Evolutionary conservation across 2,888 invertebrate genomes (phyloP), one percentile per base, ranked within the genome.

Genomic region (Laothoe populi): DNA sequence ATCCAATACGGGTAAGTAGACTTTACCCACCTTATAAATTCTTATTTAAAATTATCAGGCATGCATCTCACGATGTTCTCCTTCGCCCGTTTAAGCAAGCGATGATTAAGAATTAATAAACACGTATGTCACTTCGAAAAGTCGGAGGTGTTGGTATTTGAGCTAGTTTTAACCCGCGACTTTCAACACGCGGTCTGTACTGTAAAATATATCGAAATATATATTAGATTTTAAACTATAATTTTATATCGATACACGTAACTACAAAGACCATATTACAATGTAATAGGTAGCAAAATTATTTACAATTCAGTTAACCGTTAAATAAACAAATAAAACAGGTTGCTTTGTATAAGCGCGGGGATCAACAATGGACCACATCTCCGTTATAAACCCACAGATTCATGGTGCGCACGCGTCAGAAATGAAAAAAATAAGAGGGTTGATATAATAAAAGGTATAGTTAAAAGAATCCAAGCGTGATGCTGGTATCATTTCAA

Each of bases 341-440:
- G 72, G 75, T 77, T 60, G 48, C 23, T 13, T 57, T 67, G 63
- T 62, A 64, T 62, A 42, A 16, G 2, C 65, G 59, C 26, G 57
- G 62, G n/a, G 42, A 44, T 1, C 16, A 19, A 66, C 64, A 68
- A 65, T 65, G 60, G 42, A 61, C 44, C 60, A 42, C 58, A 62
- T 46, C 60, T 57, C 45, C 31, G 24, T 48, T 61, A 44, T 26
- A 58, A 31, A 61, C 63, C 65, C 64, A 64, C 62, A 66, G 70
- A 77, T 67, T 70, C 62, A 69, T 74, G 72, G 24, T 62, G 69
- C 64, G 79, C 82, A 81, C 82, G 82, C 76, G 86, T 40, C 77
- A 38, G 42, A 73, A 73, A 78, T 72, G 69, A 74, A 73, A 75
- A 79, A 73, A 77, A 68, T 8, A 35, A 31, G 21, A 63, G 63